Evolutionary conservation across 2,888 invertebrate species (phyloP), one percentile per base, ranked within the genome.

Genomic region (Sarcophaga caerulescens): DNA sequence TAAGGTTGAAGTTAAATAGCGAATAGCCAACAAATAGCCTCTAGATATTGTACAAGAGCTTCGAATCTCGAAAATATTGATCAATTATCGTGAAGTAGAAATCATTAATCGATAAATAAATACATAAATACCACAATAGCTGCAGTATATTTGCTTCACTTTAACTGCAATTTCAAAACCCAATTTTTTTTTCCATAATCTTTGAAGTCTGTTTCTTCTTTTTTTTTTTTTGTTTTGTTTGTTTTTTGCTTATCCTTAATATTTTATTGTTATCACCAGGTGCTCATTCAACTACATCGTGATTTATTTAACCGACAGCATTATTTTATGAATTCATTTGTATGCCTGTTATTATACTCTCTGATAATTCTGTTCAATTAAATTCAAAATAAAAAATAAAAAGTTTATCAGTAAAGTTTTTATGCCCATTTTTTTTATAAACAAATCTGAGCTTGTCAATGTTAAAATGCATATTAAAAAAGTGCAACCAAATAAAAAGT

Each of bases 221-320:
- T 35, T 35, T 35, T 35, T 35, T 1, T 35, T 6, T 35, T 35
- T 5, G 4, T 35, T n/a, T n/a, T 35, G 35, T 5, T 35, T 35
- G 35, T 35, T 35, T 1, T 35, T 35, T 35, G 35, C 35, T 35
- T 35, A 52, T 52, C 52, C 12, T 14, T 14, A 52, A 66, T 44
- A 66, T 35, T n/a, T 66, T n/a, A 66, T 66, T 66, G 17, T 44
- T 66, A 66, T 66, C 65, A n/a, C 65, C 65, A 66, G 65, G 65
- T 66, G 65, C 44, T 65, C 35, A 66, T 66, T 66, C 65, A 44
- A 44, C 35, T 66, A 66, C 6, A 66, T n/a, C 17, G n/a, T 66
- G 65, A 66, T 66, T 66, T 66, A 66, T 66, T 66, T 35, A 66
- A 44, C 11, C 35, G 8, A 10, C 35, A 35, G 35, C 35, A 8